These are phyloP conservation scores for Gastrophysa polygoni DNA, from an alignment of 2,888 invertebrate genomes.

Conservation along the genomic window DNA sequence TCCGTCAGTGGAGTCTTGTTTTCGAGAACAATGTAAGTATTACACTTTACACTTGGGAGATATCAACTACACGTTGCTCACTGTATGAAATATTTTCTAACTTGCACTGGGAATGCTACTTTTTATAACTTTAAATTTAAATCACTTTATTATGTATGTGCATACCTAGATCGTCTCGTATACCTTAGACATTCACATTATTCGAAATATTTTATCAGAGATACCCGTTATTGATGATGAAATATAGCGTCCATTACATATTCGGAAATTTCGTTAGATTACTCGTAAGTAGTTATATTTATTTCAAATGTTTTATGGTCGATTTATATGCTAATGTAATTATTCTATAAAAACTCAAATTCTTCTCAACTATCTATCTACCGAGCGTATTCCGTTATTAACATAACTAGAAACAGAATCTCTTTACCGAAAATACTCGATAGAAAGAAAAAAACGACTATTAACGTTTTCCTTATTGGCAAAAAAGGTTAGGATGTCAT, in stretches of 20 bases:
- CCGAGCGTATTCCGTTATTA: slow-evolving; percentile 15
- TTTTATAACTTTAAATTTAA: no score
- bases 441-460: slow-evolving; percentile 7
- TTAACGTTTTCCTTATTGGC: slow-evolving; percentile 24
- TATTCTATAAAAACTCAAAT: slow-evolving; percentile 17
- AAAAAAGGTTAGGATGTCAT: slow-evolving; percentile 16
- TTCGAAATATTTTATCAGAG: not conserved
- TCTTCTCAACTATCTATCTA: slow-evolving; percentile 7
- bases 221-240: not conserved
- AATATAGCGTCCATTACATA: slow-evolving; percentile 1
- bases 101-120: no score
- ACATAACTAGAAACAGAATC: slow-evolving; percentile 23
- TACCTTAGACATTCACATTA: no score
- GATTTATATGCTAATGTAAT: slow-evolving; percentile 25
- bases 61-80: no score
- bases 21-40: no score
- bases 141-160: no score
- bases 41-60: no score
- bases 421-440: slow-evolving; percentile 11
- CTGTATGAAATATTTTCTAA: no score
- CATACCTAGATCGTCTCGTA: no score
- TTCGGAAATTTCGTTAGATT: slow-evolving; percentile 1
- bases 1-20: no score
- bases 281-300: slow-evolving; percentile 4
- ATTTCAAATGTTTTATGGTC: slow-evolving; percentile 19